Conservation (phyloP, 1,140 invertebrate genomes). For the Tribolium castaneum region DNA sequence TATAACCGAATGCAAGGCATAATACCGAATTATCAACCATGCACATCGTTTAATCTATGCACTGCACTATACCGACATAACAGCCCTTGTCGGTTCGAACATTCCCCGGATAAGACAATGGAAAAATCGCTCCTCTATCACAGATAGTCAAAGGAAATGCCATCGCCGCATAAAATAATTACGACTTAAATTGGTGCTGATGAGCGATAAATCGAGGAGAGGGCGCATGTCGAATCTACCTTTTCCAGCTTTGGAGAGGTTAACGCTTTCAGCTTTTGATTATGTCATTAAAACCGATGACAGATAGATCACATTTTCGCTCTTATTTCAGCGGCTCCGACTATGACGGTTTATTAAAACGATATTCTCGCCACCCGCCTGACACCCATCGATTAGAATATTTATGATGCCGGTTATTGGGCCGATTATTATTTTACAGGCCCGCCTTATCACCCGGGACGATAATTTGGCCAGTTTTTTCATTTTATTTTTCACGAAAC, state of each 20-base stretch:
- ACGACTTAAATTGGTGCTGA: conserved; percentile 25
- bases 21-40: conserved; percentile 38
- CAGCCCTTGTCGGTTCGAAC: conserved; percentile 1
- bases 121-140: background rate
- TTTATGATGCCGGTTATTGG: conserved; percentile 43
- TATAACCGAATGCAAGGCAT: conserved; percentile 40
- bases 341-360: conserved; percentile 50
- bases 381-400: conserved; percentile 51
- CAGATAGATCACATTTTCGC: conserved; percentile 60
- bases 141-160: conserved; percentile 2
- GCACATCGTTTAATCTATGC: conserved; percentile 39
- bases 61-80: conserved; percentile 24
- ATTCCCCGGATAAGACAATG: background rate
- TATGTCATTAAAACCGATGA: conserved; percentile 58
- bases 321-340: conserved; percentile 49
- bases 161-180: conserved; percentile 15
- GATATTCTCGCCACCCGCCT: conserved; percentile 50
- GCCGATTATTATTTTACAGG: conserved; percentile 28
- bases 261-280: conserved; percentile 56
- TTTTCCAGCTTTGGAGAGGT: conserved; percentile 54
- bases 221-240: conserved; percentile 56
- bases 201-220: conserved; percentile 40
- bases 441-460: background rate
- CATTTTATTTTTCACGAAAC: background rate
- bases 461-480: conserved; percentile 2